Percentiles rank a stretch among this genome's conserved stretches.
Conservation (phyloP, 2,888 invertebrate species). For the Catocala fraxini region DNA sequence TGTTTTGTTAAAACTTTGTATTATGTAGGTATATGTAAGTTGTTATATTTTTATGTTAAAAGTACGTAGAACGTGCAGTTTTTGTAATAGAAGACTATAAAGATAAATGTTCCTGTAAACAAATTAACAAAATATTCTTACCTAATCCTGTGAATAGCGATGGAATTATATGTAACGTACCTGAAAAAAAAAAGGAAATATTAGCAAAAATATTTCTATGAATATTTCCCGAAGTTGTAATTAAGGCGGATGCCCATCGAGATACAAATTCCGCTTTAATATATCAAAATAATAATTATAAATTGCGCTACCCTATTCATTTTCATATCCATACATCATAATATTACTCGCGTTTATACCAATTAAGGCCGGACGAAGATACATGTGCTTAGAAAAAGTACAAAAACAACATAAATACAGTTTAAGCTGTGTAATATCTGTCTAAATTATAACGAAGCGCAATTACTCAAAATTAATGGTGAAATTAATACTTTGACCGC, state of each 20-base stretch:
- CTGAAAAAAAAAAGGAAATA: constrained; percentile 61
- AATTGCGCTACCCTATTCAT: constrained; percentile 70
- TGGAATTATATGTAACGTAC: constrained; percentile 57
- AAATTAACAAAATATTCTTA: constrained; percentile 22
- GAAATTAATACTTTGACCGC: constrained; percentile 87
- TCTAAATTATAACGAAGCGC: constrained; percentile 76
- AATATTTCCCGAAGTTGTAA: constrained; percentile 35
- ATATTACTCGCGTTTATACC: constrained; percentile 72
- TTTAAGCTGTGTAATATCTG: constrained; percentile 79
- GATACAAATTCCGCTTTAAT: constrained; percentile 53
- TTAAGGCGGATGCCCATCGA: constrained; percentile 54
- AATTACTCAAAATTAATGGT: constrained; percentile 86
- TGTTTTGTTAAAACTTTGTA: no score
- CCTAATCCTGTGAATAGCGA: constrained; percentile 14
- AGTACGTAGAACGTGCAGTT: background rate
- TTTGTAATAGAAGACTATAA: background rate
- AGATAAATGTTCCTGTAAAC: background rate
- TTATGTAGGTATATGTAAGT: no score
- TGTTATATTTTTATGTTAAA: no score
- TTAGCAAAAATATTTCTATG: constrained; percentile 25
- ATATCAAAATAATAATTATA: constrained; percentile 69
- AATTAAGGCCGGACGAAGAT: constrained; percentile 76
- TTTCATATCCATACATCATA: constrained; percentile 78
- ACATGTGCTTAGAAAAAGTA: constrained; percentile 68
- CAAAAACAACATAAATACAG: constrained; percentile 79